A percentile compares a stretch with the other conserved stretches of the same genome.
These are phyloP conservation scores for Charina bottae DNA, from an alignment of 2,113 vertebrate genomes.

Conservation along the genomic window DNA sequence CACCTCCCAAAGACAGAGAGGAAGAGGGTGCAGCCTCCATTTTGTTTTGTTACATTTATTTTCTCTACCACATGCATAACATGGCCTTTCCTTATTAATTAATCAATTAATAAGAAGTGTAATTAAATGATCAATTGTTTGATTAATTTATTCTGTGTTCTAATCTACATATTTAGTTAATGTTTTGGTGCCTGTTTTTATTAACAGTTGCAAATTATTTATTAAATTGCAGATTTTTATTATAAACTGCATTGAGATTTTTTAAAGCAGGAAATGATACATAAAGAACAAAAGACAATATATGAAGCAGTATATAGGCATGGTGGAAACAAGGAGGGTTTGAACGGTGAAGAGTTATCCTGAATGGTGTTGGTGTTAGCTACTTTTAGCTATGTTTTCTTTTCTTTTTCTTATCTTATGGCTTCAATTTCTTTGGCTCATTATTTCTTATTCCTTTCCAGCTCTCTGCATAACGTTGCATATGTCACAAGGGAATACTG, in stretches of 20 bases:
- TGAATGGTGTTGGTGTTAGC: neutral
- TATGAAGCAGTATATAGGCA: neutral
- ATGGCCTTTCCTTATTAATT: neutral
- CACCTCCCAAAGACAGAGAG: neutral
- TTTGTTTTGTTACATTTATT: neutral
- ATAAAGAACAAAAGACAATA: neutral
- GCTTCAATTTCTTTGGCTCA: neutral
- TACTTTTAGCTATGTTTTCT: neutral
- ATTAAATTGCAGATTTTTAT: neutral
- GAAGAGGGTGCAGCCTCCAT: neutral
- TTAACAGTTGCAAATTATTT: neutral
- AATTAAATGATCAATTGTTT: neutral
- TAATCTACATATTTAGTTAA: neutral
- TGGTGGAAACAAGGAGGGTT: neutral
- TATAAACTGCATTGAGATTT: neutral
- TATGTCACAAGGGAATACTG: too few relatives aligned
- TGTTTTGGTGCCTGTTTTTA: neutral
- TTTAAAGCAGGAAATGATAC: neutral
- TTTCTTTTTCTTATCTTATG: neutral
- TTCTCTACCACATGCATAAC: neutral
- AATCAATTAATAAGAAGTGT: neutral
- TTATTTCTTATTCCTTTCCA: neutral
- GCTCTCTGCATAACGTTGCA: neutral
- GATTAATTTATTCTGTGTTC: neutral
- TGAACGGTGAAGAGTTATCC: neutral